phyloP scores from a whole-genome alignment of 2,797 vertebrate species.

The Poecilia velifera region DNA sequence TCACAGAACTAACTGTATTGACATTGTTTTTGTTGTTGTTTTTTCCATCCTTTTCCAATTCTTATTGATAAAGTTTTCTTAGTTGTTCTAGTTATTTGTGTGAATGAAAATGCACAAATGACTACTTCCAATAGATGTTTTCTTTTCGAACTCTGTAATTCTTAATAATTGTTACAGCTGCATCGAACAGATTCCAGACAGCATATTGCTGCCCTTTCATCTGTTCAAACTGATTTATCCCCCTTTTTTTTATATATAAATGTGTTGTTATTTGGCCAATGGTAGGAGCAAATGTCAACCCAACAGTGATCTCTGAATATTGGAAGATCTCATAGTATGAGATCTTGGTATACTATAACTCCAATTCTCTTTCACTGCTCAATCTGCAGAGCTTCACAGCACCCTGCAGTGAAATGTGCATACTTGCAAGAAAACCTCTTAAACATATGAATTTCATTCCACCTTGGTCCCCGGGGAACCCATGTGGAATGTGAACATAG shows the following conservation, averaged over 20 bases:
- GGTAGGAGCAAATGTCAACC: background rate
- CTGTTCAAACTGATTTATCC: background rate
- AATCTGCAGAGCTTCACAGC: constrained; percentile 45
- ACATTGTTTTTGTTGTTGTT: too few species aligned
- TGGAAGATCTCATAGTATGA: background rate
- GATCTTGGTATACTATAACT: background rate
- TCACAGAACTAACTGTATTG: background rate
- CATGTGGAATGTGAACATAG: constrained; percentile 72
- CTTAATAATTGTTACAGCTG: background rate
- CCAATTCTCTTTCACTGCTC: background rate
- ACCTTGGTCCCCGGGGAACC: constrained; percentile 57
- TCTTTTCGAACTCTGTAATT: background rate
- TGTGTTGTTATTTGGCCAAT: background rate
- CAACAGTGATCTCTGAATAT: background rate
- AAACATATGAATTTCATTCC: constrained; percentile 77
- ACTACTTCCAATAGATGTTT: background rate
- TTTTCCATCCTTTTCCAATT: background rate
- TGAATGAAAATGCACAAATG: background rate
- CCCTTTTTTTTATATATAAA: background rate
- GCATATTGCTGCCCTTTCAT: background rate
- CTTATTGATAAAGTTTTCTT: background rate
- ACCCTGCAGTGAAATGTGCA: constrained; percentile 53
- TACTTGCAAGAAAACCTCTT: constrained; percentile 62
- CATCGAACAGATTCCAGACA: background rate
- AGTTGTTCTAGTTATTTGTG: background rate